Base-by-base conservation (phyloP, 2,888 invertebrate species). In the Acleris emargana region DNA sequence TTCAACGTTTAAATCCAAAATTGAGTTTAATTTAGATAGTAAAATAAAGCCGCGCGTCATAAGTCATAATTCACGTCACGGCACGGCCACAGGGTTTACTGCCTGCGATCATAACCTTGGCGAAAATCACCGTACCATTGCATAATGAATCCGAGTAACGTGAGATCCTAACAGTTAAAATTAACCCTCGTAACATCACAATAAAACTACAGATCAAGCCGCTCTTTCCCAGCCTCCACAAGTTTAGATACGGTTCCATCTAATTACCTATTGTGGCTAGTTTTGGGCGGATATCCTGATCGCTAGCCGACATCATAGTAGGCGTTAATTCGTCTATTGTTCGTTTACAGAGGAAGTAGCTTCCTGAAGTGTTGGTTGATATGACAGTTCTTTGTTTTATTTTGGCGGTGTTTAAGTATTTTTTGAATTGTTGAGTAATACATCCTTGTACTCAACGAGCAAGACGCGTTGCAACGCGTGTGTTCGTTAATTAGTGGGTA, bases 281-380 rank as follows among this genome's bases (percentile, higher is more conserved):
- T 57, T 57, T 50, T 52, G 47, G 50, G 22, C 66, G 66, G 66
- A 66, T 51, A 45, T 66, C 66, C 66, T 61, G 18, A 20, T 63
- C 51, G 43, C 25, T 55, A 54, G 43, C 59, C 54, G 45, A 49
- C 64, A 55, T 58, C 43, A 25, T 55, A 55, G 43, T 60, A 49
- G 50, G 45, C 60, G 60, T 45, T 66, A 57, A 60, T 61, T 57
- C 38, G 38, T 38, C 57, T 57, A 61, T 61, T 61, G 60, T 61
- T 51, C 55, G 45, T 22, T 64, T 54, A 2, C 42, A 50, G 25
- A 66, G 66, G 66, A 66, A 66, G 61, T 47, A 9, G 38, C 61
- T 66, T 66, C 66, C 57, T 64, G 17, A 64, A 50, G 45, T 47
- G n/a, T 9, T n/a, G 16, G 55, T 42, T 55, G 32, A 25, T 11